phyloP scores from a whole-genome alignment of 2,797 vertebrate genomes.

The Macroramphosus scolopax region DNA sequence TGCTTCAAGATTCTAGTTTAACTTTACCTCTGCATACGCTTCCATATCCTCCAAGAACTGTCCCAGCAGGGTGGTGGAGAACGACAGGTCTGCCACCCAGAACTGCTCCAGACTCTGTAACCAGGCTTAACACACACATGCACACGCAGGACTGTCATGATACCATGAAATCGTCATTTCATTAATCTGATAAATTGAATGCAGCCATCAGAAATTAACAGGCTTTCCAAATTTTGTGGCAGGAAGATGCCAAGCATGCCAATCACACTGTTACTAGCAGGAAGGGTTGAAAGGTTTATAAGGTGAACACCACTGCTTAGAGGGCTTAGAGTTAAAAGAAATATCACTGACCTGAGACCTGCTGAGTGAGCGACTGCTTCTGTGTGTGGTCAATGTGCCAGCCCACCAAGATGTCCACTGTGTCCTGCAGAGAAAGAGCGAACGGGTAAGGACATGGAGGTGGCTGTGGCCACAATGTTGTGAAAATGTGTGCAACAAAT shows the following conservation, averaged over 20 bases:
- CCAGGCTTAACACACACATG: slow-evolving; percentile 80
- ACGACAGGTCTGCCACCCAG: slow-evolving; percentile 97
- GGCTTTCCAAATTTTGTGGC: neutral
- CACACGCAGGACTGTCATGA: neutral
- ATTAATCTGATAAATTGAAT: neutral
- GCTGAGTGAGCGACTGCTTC: slow-evolving; percentile 89
- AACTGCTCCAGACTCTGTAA: slow-evolving; percentile 98
- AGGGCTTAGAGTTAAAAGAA: neutral
- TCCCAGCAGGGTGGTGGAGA: slow-evolving; percentile 95
- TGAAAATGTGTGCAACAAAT: too few relatives aligned
- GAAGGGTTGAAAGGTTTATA: neutral
- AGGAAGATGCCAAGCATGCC: neutral
- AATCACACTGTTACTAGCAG: neutral
- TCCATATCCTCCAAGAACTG: slow-evolving; percentile 99
- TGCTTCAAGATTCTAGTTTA: neutral
- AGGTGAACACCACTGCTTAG: neutral
- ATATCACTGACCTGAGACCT: slow-evolving; percentile 89
- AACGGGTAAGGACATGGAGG: neutral
- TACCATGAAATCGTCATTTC: neutral
- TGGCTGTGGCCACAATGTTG: too few relatives aligned
- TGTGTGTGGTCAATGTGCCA: slow-evolving; percentile 99
- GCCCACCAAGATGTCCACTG: slow-evolving; percentile 97
- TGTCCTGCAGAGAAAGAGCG: slow-evolving; percentile 80
- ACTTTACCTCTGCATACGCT: slow-evolving; percentile 92
- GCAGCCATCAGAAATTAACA: too few relatives aligned